Base-by-base conservation (phyloP, 2,888 invertebrate species). In the Nomada flava region DNA sequence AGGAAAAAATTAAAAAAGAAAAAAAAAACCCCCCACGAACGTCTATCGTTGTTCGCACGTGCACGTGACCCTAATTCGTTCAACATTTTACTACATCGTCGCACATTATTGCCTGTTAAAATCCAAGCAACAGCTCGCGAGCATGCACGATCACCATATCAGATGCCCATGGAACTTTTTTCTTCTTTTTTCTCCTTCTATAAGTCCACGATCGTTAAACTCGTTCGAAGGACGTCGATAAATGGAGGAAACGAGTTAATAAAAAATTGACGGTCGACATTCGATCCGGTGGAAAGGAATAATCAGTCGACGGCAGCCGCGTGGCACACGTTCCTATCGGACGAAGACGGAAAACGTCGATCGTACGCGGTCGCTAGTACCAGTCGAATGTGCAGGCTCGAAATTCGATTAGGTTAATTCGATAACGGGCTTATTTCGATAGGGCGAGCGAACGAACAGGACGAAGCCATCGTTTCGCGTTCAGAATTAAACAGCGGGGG, bases 361-460 rank as follows among this genome's bases (percentile, higher is more conserved):
- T 83, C 55, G 64, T 23, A 80, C 60, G 64, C n/a, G 36, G 42
- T 47, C 68, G 71, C 64, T 78, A 72, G 84, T 42, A 52, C 71
- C 65, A 29, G 23, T 77, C 70, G 69, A 78, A 71, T 60, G 67
- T 53, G 64, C 73, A 36, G 57, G 36, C 80, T 68, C 67, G 81
- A 82, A 85, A 84, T 79, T 87, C 76, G 86, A 87, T 85, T 79
- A 81, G 67, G 72, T 81, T 88, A 86, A 87, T 82, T 86, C 79
- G 82, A 75, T 88, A 88, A 89, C 81, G 72, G 67, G 89, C 80
- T 88, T 88, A 88, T 85, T 88, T 86, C 78, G 82, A 79, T 73
- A 73, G 78, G 72, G 70, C 53, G 76, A 63, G 64, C 57, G 20
- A 10, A 11, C 5, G 20, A 13, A 15, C 60, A 23, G 67, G 44